Evolutionary conservation across 2,888 invertebrate genomes (phyloP), one percentile per base, ranked within the genome.

Genomic region (Parnassius apollo): DNA sequence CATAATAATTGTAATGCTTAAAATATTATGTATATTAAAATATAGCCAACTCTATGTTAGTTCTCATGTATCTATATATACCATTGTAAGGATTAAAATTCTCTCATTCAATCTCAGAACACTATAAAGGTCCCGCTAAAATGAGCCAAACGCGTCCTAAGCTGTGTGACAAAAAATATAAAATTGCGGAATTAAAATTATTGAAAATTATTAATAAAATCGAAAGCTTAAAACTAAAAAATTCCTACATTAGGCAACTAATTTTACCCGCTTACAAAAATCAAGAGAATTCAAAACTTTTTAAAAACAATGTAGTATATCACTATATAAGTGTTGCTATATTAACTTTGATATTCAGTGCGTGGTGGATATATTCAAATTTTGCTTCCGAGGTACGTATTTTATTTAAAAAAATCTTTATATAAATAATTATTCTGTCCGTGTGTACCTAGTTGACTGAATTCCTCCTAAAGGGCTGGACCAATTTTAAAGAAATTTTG

Each of bases 201-300:
- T 66, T 73, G 3, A 88, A 85, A 75, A 85, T 91, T 60, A 56
- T 90, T 0, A 75, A 71, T 18, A 91, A 88, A 78, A 85, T 90
- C 2, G 77, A 86, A 2, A 68, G 64, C 65, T 75, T 83, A 2
- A 85, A 87, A 66, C 71, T 91, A 3, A 80, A 68, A 60, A 74
- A 73, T 68, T 72, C 77, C 0, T 80, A 79, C 61, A 71, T 84
- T 60, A 79, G 83, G 0, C 74, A 72, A 10, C 68, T 91, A 46
- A 67, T 78, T 48, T 62, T 83, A 45, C 73, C 68, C 0, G 67
- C 65, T 61, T 66, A 62, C 2, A 69, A 57, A 35, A 59, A 61
- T 52, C 57, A 61, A 57, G 13, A 46, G 11, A 25, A 25, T 35
- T 8, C 46, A 10, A 52, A 66, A 56, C 13, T 52, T 52, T 55